Percentiles rank a stretch among this genome's conserved stretches.
Conservation (phyloP, 2,888 invertebrate genomes). For the Heteropelma amictum region DNA sequence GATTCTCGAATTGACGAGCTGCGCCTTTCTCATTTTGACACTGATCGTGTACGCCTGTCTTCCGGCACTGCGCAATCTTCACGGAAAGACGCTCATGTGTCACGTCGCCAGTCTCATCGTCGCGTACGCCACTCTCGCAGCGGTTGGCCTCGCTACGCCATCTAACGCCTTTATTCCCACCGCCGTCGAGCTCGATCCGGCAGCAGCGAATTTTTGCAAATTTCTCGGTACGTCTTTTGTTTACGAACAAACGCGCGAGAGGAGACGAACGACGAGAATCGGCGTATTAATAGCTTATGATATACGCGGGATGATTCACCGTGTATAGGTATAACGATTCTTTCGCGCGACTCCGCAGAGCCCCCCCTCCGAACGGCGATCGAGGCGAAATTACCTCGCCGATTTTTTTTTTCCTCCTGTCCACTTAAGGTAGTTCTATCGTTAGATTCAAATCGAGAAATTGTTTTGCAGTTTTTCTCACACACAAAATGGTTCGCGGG, state of each 20-base stretch:
- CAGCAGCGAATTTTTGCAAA: slow-evolving; percentile 77
- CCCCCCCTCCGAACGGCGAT: too few relatives aligned
- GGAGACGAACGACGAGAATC: too few relatives aligned
- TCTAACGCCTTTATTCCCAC: slow-evolving; percentile 37
- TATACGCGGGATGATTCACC: too few relatives aligned
- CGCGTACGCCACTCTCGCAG: slow-evolving; percentile 83
- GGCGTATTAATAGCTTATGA: too few relatives aligned
- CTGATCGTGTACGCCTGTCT: slow-evolving; percentile 83
- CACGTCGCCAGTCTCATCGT: slow-evolving; percentile 83
- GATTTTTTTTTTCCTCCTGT: not conserved
- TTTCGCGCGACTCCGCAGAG: too few relatives aligned
- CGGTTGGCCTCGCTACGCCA: slow-evolving; percentile 71
- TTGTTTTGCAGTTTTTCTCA: too few relatives aligned
- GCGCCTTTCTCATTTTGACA: slow-evolving; percentile 83
- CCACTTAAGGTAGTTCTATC: too few relatives aligned
- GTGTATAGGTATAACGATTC: too few relatives aligned
- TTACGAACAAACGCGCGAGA: not conserved
- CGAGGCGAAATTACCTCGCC: not conserved
- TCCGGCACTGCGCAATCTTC: slow-evolving; percentile 85
- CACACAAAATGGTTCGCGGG: too few relatives aligned
- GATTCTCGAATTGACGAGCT: slow-evolving; percentile 80
- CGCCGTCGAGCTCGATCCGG: slow-evolving; percentile 65
- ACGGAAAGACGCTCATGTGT: slow-evolving; percentile 86
- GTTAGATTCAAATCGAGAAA: too few relatives aligned
- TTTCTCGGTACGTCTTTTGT: slow-evolving; percentile 78